Evolutionary conservation across 2,113 vertebrate species (phyloP), one percentile per base, ranked within the genome.

Genomic region (Dolichotis patagonum): DNA sequence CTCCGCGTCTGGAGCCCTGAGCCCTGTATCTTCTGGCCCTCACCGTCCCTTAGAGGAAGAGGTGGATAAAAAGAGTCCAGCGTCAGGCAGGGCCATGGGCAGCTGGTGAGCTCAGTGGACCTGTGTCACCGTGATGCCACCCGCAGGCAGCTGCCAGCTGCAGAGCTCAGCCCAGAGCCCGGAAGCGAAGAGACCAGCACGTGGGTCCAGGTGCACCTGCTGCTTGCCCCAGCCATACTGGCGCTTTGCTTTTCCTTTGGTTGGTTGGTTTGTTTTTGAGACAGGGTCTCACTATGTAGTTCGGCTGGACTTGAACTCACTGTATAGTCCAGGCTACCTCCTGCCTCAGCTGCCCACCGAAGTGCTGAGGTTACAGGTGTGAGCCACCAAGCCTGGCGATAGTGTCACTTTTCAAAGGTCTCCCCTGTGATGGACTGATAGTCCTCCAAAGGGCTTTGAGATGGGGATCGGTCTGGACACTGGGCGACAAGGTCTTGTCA

Each of bases 31-130:
- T 94, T 43, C 90, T 81, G 13, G 32, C 49, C 71, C 87, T 85
- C 17, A 6, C 46, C 5, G 84, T 92, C 94, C 77, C 92, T 94
- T 88, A 46, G 85, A 88, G 96, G 95, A 96, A 94, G 89, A 73
- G 8, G 60, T 3, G 63, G 85, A 92, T 93, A 85, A 41, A 77
- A 94, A 71, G 58, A 65, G 60, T 43, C 85, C 85, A n/a, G 38
- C 16, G 1, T 87, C 60, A 49, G 93, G 87, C 41, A 81, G 60
- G 81, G 90, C 49, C 32, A 56, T n/a, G 62, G 94, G 38, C 1
- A 0, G 58, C 78, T 14, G 5, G 60, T 6, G 88, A 95, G 75
- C 90, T 56, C 87, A 5, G 80, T 32, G 67, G 28, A 46, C 26
- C 78, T 58, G 88, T 62, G 5, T 75, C 30, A 1, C 92, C 24